Evolutionary conservation across 2,797 vertebrate genomes (phyloP), one percentile per base, ranked within the genome.

Genomic region (Acridotheres tristis): DNA sequence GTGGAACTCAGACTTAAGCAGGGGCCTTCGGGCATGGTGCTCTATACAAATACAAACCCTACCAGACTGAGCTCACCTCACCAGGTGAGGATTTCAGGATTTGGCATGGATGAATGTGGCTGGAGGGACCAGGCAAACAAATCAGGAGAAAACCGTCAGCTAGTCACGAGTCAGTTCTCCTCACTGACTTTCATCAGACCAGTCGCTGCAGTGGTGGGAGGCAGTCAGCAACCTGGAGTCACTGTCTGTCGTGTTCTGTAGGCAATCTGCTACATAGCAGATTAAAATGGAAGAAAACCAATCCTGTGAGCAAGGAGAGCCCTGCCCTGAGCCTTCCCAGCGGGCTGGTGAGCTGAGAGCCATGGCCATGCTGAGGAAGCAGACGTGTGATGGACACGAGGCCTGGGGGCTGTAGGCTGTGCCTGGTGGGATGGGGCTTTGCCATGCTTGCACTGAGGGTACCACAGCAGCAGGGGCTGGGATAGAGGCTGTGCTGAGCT

Each of bases 371-470:
- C 23, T 11, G 53, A 48, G 4, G 34, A 34, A 29, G 57, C 57
- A 84, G 76, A 34, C 4, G 0, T 9, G 38, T 22, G 51, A 22
- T 5, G 40, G 25, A 29, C 0, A 0, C 1, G 55, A 36, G 34
- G 22, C 27, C 7, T 29, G 51, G 16, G 48, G 51, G 16, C 17
- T 38, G 14, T 65, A 45, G 53, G 16, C 22, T 38, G 14, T 75
- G 66, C 34, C 62, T 57, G 48, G 30, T 25, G 36, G 30, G 40
- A 77, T 23, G 2, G 42, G 47, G 34, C 38, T 72, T 57, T 87
- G 71, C 43, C 32, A 3, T 4, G 45, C 34, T 61, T 50, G 59
- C 63, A 14, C 74, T 15, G 66, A 30, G 61, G 40, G 18, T 14
- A 10, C 18, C 30, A 47, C n/a, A 55, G 0, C 20, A 48, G 65